Evolutionary conservation across 1,140 invertebrate species (phyloP), one percentile per base, ranked within the genome.

Genomic region (Calephelis nemesis): DNA sequence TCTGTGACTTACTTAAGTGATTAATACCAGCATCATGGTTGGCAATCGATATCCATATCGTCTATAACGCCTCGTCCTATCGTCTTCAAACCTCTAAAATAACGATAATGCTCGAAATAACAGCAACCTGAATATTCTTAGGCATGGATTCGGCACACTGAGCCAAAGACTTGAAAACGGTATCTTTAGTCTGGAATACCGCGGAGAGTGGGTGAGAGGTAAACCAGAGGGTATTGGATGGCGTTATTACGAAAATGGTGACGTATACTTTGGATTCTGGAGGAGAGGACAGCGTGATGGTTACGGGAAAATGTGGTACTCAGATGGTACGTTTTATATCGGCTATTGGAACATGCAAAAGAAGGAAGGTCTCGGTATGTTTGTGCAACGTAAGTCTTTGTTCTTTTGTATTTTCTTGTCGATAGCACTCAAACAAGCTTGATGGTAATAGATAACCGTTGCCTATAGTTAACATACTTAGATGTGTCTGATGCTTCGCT

Each of bases 261-360:
- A 92, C 62, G 90, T 93, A 47, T 95, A 95, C 73, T 91, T 94
- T 64, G 96, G 95, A 7, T 89, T 93, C 65, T 96, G 94, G 92
- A 85, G 88, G 54, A 75, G 79, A 11, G 94, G 94, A 12, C 88
- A 93, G 69, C 83, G 93, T 15, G 85, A 95, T 49, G 95, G 95
- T 0, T 94, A 94, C 73, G 96, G 95, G 5, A 91, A 92, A 68
- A 92, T 94, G 84, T 94, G 93, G 94, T 93, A 93, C 70, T 65
- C 72, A 0, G 82, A 94, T 74, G 92, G 92, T 0, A 91, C 91
- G 5, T 93, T 91, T 73, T 95, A 94, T 68, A 92, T 93, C 40
- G 94, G 94, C 0, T 85, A 82, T 58, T 94, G 92, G 92, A 78
- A 75, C 4, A 88, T 82, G 63, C 78, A 83, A 74, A 65, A 80